Evolutionary conservation across 2,888 invertebrate genomes (phyloP).

Genomic region (Eilema sororculum): DNA sequence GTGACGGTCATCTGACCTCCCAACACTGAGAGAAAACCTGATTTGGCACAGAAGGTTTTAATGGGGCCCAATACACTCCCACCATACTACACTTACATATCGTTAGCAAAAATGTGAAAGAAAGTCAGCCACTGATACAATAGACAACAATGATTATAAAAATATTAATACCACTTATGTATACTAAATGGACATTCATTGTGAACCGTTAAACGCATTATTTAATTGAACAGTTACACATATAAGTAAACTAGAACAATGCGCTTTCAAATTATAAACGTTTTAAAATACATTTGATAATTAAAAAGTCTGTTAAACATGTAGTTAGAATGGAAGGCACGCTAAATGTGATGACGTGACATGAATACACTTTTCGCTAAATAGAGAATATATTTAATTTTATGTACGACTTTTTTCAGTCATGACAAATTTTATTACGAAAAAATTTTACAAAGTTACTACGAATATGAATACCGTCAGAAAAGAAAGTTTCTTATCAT

Average conservation of each 20-base stretch:
- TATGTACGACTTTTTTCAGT: neutral
- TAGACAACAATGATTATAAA: too few relatives aligned
- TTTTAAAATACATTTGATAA: slow-evolving; percentile 55
- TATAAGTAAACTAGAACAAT: neutral
- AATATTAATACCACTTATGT: too few relatives aligned
- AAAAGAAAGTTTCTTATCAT: neutral
- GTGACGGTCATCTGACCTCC: too few relatives aligned
- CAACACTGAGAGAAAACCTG: too few relatives aligned
- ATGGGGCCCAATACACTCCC: too few relatives aligned
- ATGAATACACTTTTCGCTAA: slow-evolving; percentile 66
- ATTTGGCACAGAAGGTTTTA: too few relatives aligned
- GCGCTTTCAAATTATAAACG: slow-evolving; percentile 13
- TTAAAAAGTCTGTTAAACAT: slow-evolving; percentile 56
- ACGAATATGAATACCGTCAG: neutral
- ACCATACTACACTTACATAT: too few relatives aligned
- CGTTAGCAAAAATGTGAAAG: too few relatives aligned
- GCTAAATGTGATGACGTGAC: slow-evolving; percentile 68
- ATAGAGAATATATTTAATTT: slow-evolving; percentile 43
- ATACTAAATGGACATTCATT: too few relatives aligned
- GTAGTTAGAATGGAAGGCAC: slow-evolving; percentile 48
- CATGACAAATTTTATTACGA: neutral
- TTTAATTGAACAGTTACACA: neutral
- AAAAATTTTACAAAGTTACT: too few relatives aligned
- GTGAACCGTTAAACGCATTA: neutral
- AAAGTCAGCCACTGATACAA: too few relatives aligned